phyloP scores from a whole-genome alignment of 2,113 vertebrate species.

The Bostrychus sinensis region DNA sequence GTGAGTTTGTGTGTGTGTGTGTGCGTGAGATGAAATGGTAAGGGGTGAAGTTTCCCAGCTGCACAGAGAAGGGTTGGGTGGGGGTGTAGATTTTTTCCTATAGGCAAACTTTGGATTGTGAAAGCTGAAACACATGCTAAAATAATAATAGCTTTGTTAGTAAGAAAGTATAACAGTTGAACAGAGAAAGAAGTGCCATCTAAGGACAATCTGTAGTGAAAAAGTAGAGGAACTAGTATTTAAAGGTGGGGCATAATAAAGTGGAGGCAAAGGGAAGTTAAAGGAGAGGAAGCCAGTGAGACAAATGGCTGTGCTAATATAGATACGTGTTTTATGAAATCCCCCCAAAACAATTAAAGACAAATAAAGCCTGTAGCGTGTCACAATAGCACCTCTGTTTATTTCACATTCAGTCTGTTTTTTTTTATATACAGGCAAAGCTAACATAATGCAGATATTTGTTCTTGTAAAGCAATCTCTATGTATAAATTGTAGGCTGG shows the following conservation, averaged over 20 bases:
- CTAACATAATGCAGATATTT: conserved; percentile 15
- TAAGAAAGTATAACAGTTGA: conserved; percentile 19
- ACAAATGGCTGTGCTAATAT: neutral
- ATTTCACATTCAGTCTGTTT: neutral
- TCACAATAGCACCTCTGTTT: neutral
- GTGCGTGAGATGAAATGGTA: conserved; percentile 44
- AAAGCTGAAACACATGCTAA: conserved; percentile 73
- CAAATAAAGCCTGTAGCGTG: neutral
- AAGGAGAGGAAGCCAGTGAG: neutral
- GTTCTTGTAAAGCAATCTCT: conserved; percentile 8
- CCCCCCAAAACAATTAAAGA: conserved; percentile 12
- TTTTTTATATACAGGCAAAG: conserved; percentile 7
- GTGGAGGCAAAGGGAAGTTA: conserved; percentile 18
- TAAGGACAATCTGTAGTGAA: conserved; percentile 28
- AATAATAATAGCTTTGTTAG: conserved; percentile 79
- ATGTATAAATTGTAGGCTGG: conserved; percentile 1
- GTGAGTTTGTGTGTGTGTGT: conserved; percentile 35
- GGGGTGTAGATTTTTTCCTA: conserved; percentile 62
- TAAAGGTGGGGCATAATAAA: conserved; percentile 34
- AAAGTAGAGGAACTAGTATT: neutral
- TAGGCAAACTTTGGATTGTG: conserved; percentile 64
- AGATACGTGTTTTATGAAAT: conserved; percentile 2
- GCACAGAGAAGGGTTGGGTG: conserved; percentile 50
- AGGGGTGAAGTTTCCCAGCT: conserved; percentile 75
- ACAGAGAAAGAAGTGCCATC: conserved; percentile 22